Evolutionary conservation across 2,113 vertebrate genomes (phyloP), one percentile per base, ranked within the genome.

Genomic region (Taxidea taxus): DNA sequence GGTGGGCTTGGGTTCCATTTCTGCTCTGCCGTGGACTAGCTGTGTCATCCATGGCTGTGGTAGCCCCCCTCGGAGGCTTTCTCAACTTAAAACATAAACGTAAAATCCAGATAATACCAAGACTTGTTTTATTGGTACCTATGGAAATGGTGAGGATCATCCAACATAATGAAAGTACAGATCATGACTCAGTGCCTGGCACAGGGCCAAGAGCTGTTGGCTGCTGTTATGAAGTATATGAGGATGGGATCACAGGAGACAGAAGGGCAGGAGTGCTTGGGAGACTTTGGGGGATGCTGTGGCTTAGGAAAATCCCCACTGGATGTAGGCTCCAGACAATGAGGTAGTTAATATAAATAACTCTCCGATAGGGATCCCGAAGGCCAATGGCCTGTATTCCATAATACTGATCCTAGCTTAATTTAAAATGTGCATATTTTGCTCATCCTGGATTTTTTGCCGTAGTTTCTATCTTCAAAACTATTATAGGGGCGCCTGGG

Each of bases 391-490:
- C 56, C 15, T 39, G 0, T 14, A 42, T 29, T 87, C 70, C 81
- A 0, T 49, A 49, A 56, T 12, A 64, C 11, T 10, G 15, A 78
- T 47, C 58, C 39, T 23, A 62, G 4, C 9, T 94, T 74, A 84
- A 60, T 80, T 70, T 58, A 16, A 86, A 64, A 72, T 49, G 9
- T 47, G 75, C 4, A 10, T 68, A 54, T 37, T 94, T 91, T 96
- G n/a, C 25, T 91, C 20, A 39, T 58, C 37, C 47, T 56, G 37
- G 49, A 82, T 82, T 77, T 54, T 88, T 88, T 16, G 16, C 34
- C 88, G 49, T 39, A 37, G 31, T 77, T 66, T 83, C 77, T 77
- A 66, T 21, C 77, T 90, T 85, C 54, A 31, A 82, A 86, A 64
- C 82, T 51, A 21, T 21, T 42, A 51, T 44, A 77, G 62, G 66